Evolutionary conservation across 1,140 invertebrate genomes (phyloP), one percentile per base, ranked within the genome.

Genomic region (Musca vetustissima): DNA sequence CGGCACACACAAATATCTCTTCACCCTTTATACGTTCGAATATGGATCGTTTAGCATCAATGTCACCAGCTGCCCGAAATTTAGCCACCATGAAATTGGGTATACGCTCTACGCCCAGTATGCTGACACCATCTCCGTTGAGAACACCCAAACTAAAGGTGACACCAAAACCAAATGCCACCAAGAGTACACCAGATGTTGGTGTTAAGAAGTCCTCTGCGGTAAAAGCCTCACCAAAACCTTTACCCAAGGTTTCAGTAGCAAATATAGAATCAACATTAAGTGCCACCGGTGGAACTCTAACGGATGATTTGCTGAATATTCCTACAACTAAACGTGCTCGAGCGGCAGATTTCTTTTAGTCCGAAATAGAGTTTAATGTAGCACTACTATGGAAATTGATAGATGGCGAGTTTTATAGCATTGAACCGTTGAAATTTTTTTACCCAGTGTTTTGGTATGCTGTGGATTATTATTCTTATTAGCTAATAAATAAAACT

Each of bases 11-110:
- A 80, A 90, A 89, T 61, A 86, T 91, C 70, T 84, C 87, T 55
- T 89, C 84, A 76, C 77, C 79, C 0, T 75, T 82, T 49, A 77
- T 83, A 25, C 85, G 85, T 73, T 89, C 89, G 4, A 86, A 89
- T 22, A 87, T 91, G 17, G 93, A 97, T 69, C 86, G 94, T 32
- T 79, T 98, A 32, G 91, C 89, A 21, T 90, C 89, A 49, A 96
- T 99, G 93, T 98, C 96, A 15, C 97, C 97, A 13, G 97, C 97
- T 11, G 97, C 96, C 0, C 89, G 91, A 74, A 87, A 89, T 75
- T 84, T 99, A 14, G 93, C 93, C 9, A 90, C 89, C 0, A 86
- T 88, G 0, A 86, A 86, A 74, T 75, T 89, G 9, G 84, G 84
- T 6, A 73, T 89, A 53, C 71, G 86, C 70, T 73, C 81, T 75